These are phyloP conservation scores for Parascotia fuliginaria DNA, from an alignment of 2,888 invertebrate genomes.

Conservation along the genomic window DNA sequence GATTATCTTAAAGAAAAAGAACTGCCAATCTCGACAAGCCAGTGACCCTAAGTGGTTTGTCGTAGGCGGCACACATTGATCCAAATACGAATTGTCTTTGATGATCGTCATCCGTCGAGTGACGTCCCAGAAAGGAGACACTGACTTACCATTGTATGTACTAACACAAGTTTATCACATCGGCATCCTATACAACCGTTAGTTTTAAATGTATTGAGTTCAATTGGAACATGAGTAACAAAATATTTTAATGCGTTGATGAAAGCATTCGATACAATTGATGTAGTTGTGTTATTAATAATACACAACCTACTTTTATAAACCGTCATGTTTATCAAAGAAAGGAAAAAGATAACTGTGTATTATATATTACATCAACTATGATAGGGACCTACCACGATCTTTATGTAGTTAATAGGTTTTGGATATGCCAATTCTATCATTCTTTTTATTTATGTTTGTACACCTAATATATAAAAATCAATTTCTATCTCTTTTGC, in stretches of 20 bases:
- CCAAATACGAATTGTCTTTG: constrained; percentile 56
- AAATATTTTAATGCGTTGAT: not conserved
- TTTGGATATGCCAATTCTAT: too few relatives aligned
- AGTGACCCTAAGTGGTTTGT: constrained; percentile 41
- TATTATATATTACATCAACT: too few relatives aligned
- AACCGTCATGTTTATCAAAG: too few relatives aligned
- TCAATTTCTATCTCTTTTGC: too few relatives aligned
- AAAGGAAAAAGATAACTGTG: too few relatives aligned
- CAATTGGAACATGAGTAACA: constrained; percentile 1
- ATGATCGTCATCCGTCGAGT: constrained; percentile 58
- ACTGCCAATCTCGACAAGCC: constrained; percentile 31
- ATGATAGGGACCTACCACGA: too few relatives aligned
- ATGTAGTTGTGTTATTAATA: not conserved
- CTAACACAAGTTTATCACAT: constrained; percentile 1
- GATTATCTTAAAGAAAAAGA: constrained; percentile 28
- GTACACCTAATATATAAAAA: too few relatives aligned
- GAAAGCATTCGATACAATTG: not conserved
- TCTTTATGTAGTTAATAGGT: too few relatives aligned
- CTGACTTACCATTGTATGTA: constrained; percentile 37
- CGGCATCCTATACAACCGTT: constrained; percentile 5
- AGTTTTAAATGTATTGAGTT: constrained; percentile 5
- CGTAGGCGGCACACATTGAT: constrained; percentile 57
- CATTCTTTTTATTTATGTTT: too few relatives aligned
- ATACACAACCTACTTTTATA: not conserved
- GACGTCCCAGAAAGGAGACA: constrained; percentile 50